These are phyloP conservation scores for Cotesia chilonis DNA, from an alignment of 1,140 invertebrate genomes.

Conservation along the genomic window DNA sequence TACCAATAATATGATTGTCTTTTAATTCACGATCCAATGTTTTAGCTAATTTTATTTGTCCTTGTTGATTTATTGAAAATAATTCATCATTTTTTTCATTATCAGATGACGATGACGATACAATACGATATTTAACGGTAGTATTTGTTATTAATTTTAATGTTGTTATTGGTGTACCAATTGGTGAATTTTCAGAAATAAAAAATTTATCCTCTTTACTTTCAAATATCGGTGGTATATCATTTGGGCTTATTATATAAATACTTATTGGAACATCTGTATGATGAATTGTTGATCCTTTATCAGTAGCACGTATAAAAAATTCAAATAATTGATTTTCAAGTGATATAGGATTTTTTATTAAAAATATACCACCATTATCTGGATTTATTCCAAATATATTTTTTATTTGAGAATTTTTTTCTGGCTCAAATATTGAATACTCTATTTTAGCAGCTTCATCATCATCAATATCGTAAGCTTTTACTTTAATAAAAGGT, in stretches of 20 bases:
- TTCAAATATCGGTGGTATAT: slow-evolving; percentile 77
- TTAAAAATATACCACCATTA: slow-evolving; percentile 75
- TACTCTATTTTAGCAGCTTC: slow-evolving; percentile 76
- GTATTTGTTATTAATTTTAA: slow-evolving; percentile 71
- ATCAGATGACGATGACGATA: slow-evolving; percentile 63
- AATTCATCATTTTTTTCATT: slow-evolving; percentile 70
- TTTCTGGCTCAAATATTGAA: slow-evolving; percentile 74
- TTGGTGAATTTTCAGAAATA: slow-evolving; percentile 78
- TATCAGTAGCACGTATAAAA: slow-evolving; percentile 86
- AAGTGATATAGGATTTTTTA: slow-evolving; percentile 68
- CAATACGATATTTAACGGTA: slow-evolving; percentile 73
- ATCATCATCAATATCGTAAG: slow-evolving; percentile 76
- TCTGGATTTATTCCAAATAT: slow-evolving; percentile 74
- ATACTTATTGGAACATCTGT: slow-evolving; percentile 83
- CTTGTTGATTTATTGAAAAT: slow-evolving; percentile 78
- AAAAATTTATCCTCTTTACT: slow-evolving; percentile 79
- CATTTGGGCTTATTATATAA: slow-evolving; percentile 75
- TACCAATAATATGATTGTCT: slow-evolving; percentile 78
- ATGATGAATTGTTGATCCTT: slow-evolving; percentile 75
- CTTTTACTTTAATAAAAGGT: slow-evolving; percentile 76
- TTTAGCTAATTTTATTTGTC: slow-evolving; percentile 76
- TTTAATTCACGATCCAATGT: slow-evolving; percentile 81
- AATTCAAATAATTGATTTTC: slow-evolving; percentile 86
- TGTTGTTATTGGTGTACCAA: slow-evolving; percentile 73
- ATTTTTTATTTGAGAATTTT: slow-evolving; percentile 67